Percentiles rank a stretch among this genome's conserved stretches.
phyloP scores from a whole-genome alignment of 2,888 invertebrate species.

The Steromphala cineraria region DNA sequence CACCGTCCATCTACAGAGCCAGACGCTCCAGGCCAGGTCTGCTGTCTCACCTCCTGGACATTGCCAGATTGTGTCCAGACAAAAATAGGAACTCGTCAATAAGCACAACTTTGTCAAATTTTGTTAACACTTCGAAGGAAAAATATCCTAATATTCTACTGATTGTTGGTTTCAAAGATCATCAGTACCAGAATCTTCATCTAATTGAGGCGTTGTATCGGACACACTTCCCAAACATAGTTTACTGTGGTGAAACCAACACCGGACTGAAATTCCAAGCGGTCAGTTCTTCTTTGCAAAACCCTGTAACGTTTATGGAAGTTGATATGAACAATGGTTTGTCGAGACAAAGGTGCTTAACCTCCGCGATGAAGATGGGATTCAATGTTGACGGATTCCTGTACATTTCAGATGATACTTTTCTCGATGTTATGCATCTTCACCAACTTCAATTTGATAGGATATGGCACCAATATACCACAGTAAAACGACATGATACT shows the following conservation, averaged over 20 bases:
- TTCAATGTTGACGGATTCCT: conserved; percentile 42
- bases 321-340: not conserved
- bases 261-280: not conserved
- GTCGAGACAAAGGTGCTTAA: conserved; percentile 27
- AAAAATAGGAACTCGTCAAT: no score
- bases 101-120: no score
- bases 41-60: not conserved
- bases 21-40: not conserved
- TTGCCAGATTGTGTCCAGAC: no score
- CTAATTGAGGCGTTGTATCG: conserved; percentile 12
- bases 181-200: not conserved
- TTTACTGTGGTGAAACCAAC: not conserved
- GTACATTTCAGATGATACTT: conserved; percentile 34
- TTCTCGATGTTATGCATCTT: conserved; percentile 19
- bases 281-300: not conserved
- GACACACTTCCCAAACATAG: not conserved
- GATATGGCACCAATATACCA: not conserved
- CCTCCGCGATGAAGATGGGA: conserved; percentile 35
- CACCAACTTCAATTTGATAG: not conserved
- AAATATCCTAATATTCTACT: not conserved
- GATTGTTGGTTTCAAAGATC: conserved; percentile 1
- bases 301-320: conserved; percentile 19
- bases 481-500: not conserved
- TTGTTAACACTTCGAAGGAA: no score
- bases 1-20: not conserved